Conservation (phyloP, 2,888 invertebrate genomes). For the Lepidocyrtoides sp. region DNA sequence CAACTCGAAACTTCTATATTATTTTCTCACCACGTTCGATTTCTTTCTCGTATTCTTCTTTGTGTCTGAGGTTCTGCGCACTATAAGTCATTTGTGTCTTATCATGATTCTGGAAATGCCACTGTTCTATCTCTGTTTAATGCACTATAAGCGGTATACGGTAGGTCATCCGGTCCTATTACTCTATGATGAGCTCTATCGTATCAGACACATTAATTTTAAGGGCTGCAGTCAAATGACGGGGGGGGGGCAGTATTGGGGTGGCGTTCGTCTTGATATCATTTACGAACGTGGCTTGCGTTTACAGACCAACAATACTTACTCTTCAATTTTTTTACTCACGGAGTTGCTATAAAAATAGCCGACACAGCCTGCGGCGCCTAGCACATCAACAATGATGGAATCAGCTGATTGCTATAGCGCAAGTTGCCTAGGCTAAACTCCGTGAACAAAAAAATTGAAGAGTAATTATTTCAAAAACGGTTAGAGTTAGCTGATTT, state of each 20-base stretch:
- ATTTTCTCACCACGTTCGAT: too few relatives aligned
- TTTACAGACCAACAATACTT: not conserved
- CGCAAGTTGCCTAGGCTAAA: too few relatives aligned
- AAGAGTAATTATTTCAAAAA: too few relatives aligned
- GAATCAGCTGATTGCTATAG: too few relatives aligned
- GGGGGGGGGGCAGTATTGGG: not conserved
- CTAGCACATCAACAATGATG: too few relatives aligned
- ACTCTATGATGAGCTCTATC: slow-evolving; percentile 6
- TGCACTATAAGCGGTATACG: not conserved
- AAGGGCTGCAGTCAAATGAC: slow-evolving; percentile 40
- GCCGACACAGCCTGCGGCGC: too few relatives aligned
- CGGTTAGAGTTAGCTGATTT: too few relatives aligned
- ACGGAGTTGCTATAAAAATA: too few relatives aligned
- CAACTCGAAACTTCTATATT: not conserved
- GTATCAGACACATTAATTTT: not conserved
- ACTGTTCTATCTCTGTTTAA: slow-evolving; percentile 8
- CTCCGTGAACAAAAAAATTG: too few relatives aligned
- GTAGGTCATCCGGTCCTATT: not conserved
- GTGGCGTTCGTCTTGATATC: not conserved
- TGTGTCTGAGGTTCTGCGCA: not conserved
- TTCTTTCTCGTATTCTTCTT: not conserved
- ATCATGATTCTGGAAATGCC: slow-evolving; percentile 51
- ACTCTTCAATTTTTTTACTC: too few relatives aligned
- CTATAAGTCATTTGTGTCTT: not conserved
- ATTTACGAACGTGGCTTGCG: not conserved